Conservation (phyloP, 2,888 invertebrate species). For the Blastobasis adustella region DNA sequence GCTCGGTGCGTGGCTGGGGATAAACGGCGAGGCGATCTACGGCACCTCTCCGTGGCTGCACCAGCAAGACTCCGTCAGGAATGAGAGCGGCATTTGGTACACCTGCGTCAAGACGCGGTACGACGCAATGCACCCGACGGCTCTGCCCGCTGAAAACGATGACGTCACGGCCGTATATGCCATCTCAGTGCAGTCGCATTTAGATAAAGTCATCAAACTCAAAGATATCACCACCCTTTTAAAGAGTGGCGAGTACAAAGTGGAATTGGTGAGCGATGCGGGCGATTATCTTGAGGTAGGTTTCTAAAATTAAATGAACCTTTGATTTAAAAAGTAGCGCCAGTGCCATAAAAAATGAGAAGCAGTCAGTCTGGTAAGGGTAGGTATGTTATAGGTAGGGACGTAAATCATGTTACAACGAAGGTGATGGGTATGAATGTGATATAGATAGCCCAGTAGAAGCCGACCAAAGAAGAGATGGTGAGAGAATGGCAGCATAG, state of each 20-base stretch:
- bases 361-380: too few species aligned
- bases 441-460: too few species aligned
- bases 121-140: constrained; percentile 30
- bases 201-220: constrained; percentile 57
- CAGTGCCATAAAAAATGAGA: too few species aligned
- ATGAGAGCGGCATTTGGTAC: constrained; percentile 83
- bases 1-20: constrained; percentile 85
- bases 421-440: too few species aligned
- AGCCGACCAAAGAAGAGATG: too few species aligned
- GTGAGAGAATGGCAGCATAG: too few species aligned
- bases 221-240: constrained; percentile 32
- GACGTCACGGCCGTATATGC: constrained; percentile 75
- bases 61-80: constrained; percentile 83
- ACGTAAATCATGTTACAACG: too few species aligned
- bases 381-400: too few species aligned
- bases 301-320: too few species aligned
- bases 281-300: constrained; percentile 6
- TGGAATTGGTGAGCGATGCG: constrained; percentile 40
- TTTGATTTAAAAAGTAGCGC: too few species aligned
- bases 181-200: constrained; percentile 81
- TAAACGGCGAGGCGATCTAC: constrained; percentile 93
- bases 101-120: constrained; percentile 51
- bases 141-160: constrained; percentile 23
- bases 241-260: constrained; percentile 30
- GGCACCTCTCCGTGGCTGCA: constrained; percentile 82